Percentiles rank a stretch among this genome's conserved stretches.
These are phyloP conservation scores for Caenorhabditis remanei DNA, from an alignment of 1,140 invertebrate species.

Conservation along the genomic window DNA sequence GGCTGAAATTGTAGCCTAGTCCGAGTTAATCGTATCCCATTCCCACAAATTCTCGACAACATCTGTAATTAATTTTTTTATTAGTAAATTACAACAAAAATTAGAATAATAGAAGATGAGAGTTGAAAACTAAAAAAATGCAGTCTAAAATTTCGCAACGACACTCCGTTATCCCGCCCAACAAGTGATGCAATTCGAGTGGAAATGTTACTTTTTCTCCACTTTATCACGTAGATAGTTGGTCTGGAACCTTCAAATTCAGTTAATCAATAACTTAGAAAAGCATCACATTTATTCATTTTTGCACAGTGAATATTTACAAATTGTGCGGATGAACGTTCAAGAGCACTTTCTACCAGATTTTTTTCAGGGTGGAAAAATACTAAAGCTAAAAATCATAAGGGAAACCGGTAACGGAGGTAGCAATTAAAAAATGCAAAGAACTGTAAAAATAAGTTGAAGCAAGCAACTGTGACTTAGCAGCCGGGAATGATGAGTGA, in stretches of 20 bases:
- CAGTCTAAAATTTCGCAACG: conserved; percentile 37
- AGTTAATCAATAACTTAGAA: not conserved
- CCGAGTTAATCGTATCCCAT: conserved; percentile 35
- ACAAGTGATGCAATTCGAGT: conserved; percentile 29
- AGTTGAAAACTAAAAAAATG: conserved; percentile 4
- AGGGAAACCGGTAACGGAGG: not conserved
- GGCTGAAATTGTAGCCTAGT: conserved; percentile 8
- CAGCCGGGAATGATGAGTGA: not conserved
- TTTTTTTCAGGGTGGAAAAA: not conserved
- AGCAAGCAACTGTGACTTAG: too few relatives aligned
- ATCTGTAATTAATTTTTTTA: not conserved
- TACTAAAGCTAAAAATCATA: conserved; percentile 19
- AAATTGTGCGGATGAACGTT: not conserved
- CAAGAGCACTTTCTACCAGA: not conserved
- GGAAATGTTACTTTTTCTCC: not conserved
- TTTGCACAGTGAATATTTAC: conserved; percentile 2
- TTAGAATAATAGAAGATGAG: not conserved
- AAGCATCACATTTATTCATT: conserved; percentile 6
- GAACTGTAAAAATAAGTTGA: not conserved
- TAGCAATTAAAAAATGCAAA: not conserved
- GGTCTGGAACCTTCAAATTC: not conserved
- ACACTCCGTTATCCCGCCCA: conserved; percentile 21
- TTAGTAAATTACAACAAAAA: not conserved
- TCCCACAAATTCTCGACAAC: conserved; percentile 31
- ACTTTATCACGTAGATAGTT: not conserved